A percentile compares a stretch with the other conserved stretches of the same genome.
These are phyloP conservation scores for Drosophila guanche DNA, from an alignment of 1,140 invertebrate genomes.

Conservation along the genomic window DNA sequence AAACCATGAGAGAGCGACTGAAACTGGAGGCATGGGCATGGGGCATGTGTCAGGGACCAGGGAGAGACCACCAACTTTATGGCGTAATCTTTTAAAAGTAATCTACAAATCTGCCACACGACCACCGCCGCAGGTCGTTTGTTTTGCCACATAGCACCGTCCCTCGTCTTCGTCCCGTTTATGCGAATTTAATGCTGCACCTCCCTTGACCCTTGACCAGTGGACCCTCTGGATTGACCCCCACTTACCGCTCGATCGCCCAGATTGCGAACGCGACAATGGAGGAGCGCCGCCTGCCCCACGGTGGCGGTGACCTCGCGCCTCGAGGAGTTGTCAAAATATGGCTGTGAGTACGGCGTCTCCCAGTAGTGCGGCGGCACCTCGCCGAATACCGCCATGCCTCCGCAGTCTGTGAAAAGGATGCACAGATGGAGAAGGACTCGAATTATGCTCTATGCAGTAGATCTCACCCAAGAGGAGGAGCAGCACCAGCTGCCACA, in stretches of 20 bases:
- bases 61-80: conserved; percentile 74
- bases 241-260: conserved; percentile 93
- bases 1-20: conserved; percentile 6
- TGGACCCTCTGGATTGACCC: neutral
- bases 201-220: conserved; percentile 19
- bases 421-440: conserved; percentile 9
- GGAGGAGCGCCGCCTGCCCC: conserved; percentile 92
- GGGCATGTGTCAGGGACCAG: conserved; percentile 2
- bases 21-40: neutral
- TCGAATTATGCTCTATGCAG: conserved; percentile 2
- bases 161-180: neutral
- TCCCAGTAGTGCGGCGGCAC: conserved; percentile 83
- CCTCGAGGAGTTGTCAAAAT: conserved; percentile 94
- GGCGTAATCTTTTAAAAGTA: conserved; percentile 81
- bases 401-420: conserved; percentile 66
- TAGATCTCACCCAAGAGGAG: conserved; percentile 59
- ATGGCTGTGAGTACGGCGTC: conserved; percentile 91
- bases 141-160: conserved; percentile 54
- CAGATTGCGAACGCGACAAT: conserved; percentile 93
- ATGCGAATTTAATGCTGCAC: conserved; percentile 68
- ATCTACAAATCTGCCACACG: conserved; percentile 79
- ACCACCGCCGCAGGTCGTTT: conserved; percentile 75
- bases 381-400: conserved; percentile 68
- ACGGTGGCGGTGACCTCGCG: conserved; percentile 93
- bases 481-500: conserved; percentile 64